These are phyloP conservation scores for Rhyacophila brunnea DNA, from an alignment of 1,140 invertebrate species.

Conservation along the genomic window DNA sequence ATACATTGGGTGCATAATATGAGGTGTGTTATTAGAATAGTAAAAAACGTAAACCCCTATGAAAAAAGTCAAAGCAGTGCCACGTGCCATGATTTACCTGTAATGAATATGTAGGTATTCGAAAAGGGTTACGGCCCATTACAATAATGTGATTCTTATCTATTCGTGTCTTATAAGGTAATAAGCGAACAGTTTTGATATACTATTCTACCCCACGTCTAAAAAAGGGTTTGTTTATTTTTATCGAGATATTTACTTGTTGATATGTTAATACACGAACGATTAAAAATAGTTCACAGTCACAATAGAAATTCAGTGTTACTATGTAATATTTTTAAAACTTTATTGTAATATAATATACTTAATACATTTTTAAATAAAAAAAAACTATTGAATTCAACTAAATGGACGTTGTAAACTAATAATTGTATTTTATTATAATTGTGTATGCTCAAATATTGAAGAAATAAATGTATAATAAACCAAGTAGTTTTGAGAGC, in stretches of 20 bases:
- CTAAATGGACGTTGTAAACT: too few relatives aligned
- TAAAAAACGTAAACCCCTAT: conserved; percentile 16
- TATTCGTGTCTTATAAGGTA: conserved; percentile 17
- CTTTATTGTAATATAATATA: too few relatives aligned
- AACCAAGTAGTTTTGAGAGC: too few relatives aligned
- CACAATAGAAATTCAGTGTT: too few relatives aligned
- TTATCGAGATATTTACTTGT: not conserved
- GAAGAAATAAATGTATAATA: too few relatives aligned
- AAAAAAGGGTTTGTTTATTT: not conserved
- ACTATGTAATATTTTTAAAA: too few relatives aligned
- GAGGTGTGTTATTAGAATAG: conserved; percentile 12
- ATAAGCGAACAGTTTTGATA: not conserved
- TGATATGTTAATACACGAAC: too few relatives aligned
- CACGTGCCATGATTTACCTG: conserved; percentile 33
- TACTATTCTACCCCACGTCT: not conserved
- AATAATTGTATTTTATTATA: too few relatives aligned
- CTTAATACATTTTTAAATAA: too few relatives aligned
- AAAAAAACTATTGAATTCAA: too few relatives aligned
- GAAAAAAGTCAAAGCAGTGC: conserved; percentile 21
- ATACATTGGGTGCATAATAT: conserved; percentile 1
- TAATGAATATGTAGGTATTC: conserved; percentile 24
- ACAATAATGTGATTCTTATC: conserved; percentile 24
- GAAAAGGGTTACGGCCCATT: conserved; percentile 23
- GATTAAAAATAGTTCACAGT: too few relatives aligned
- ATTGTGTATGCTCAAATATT: too few relatives aligned